Evolutionary conservation across 2,797 vertebrate species (phyloP), one percentile per base, ranked within the genome.

Genomic region (Coilia nasus): DNA sequence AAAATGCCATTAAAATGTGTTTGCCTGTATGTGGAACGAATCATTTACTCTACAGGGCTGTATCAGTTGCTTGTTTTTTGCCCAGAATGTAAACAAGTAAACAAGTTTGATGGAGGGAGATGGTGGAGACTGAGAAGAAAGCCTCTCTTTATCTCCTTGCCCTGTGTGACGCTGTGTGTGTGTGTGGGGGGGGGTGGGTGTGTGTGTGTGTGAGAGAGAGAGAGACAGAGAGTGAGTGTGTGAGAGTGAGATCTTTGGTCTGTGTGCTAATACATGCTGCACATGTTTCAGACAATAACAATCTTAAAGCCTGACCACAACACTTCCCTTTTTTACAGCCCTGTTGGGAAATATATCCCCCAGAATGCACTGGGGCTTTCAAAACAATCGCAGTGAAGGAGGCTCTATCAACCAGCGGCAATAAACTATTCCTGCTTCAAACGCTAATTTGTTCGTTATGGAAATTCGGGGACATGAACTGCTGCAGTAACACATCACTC

Each of bases 281-380:
- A 44, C 17, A 15, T 78, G 35, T 78, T 44, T 44, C 71, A 41
- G 71, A 78, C 19, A 78, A 44, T 44, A 78, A 78, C 71, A 78
- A 14, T 71, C 25, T 41, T 10, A 12, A 15, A 44, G 15, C 71
- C 35, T 78, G 71, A 78, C 71, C 71, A 78, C 71, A 78, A 78
- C 19, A 9, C 17, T 44, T 78, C 19, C 6, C 71, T 19, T 41
- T 78, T 78, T 78, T 44, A 78, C 35, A 0, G 19, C 71, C 7
- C 71, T 78, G 6, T 78, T 78, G 31, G 71, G 35, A 78, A 78
- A 78, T 78, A 78, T 44, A 78, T 78, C 35, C 35, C 35, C 71
- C 31, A 78, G 71, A 78, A 78, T 78, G 71, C 71, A 78, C 28
- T 28, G 17, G 64, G 12, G 5, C 64, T 31, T 71, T 71, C 64